These are phyloP conservation scores for Nesidiocoris tenuis DNA, from an alignment of 2,888 invertebrate species.

Conservation along the genomic window DNA sequence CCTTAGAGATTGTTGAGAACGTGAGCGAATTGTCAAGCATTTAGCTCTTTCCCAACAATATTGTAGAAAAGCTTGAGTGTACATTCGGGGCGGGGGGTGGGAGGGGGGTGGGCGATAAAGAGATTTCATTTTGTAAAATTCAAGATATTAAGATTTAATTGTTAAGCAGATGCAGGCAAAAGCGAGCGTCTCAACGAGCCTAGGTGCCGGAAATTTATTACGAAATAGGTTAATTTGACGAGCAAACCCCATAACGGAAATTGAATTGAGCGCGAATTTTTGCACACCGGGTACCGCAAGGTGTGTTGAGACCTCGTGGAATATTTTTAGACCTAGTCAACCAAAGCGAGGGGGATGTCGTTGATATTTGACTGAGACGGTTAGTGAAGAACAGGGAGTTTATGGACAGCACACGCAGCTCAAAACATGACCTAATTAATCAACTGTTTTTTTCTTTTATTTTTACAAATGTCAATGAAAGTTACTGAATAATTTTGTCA, in stretches of 20 bases:
- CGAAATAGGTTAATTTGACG: slow-evolving; percentile 17
- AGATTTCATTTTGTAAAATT: slow-evolving; percentile 26
- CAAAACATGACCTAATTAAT: too few species aligned
- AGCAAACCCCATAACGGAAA: background rate
- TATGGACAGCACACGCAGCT: too few species aligned
- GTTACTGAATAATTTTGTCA: too few species aligned
- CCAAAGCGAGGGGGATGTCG: slow-evolving; percentile 34
- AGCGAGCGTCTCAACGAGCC: slow-evolving; percentile 28
- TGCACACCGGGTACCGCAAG: slow-evolving; percentile 14
- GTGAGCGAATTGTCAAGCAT: slow-evolving; percentile 27
- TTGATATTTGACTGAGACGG: background rate
- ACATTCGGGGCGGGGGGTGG: slow-evolving; percentile 2
- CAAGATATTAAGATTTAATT: slow-evolving; percentile 36
- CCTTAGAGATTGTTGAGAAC: slow-evolving; percentile 39
- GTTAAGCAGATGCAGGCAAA: slow-evolving; percentile 1
- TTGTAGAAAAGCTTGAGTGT: slow-evolving; percentile 37
- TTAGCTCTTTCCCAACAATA: slow-evolving; percentile 13
- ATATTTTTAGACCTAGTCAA: slow-evolving; percentile 42
- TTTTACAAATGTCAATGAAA: too few species aligned
- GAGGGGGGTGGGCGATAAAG: slow-evolving; percentile 12
- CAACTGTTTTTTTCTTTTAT: too few species aligned
- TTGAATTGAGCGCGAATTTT: slow-evolving; percentile 14
- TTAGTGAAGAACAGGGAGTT: background rate
- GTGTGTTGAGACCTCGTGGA: slow-evolving; percentile 27
- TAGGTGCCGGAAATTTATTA: slow-evolving; percentile 29